A percentile compares a stretch with the other conserved stretches of the same genome.
These are phyloP conservation scores for Lasioglossum vierecki DNA, from an alignment of 2,888 invertebrate species.

Conservation along the genomic window DNA sequence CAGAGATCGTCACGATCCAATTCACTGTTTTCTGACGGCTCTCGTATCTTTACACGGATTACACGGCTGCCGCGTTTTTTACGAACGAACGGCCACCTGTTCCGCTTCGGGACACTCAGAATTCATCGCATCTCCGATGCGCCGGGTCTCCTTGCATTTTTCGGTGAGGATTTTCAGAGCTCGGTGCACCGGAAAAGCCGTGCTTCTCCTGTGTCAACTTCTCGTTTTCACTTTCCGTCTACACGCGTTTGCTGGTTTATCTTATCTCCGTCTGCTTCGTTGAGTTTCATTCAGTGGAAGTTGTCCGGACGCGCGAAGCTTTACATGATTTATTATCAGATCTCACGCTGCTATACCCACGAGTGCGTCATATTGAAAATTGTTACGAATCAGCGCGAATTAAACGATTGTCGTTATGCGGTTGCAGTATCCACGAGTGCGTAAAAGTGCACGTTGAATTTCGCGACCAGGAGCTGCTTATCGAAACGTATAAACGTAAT, in stretches of 20 bases:
- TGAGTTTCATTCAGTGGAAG: not conserved
- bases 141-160: not conserved
- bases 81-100: not conserved
- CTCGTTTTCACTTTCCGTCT: not conserved
- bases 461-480: not conserved
- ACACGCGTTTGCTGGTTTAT: not conserved
- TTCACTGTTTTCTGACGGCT: not conserved
- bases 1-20: conserved; percentile 9
- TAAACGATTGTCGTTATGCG: no score
- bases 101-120: not conserved
- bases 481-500: not conserved
- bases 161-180: not conserved
- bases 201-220: not conserved
- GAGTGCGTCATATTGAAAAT: not conserved
- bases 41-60: conserved; percentile 11
- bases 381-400: no score
- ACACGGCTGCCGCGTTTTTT: conserved; percentile 11
- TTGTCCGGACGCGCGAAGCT: not conserved
- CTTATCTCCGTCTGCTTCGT: not conserved
- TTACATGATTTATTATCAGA: not conserved
- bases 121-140: not conserved
- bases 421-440: no score
- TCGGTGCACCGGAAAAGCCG: not conserved
- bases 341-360: not conserved
- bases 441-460: no score